phyloP scores from a whole-genome alignment of 2,113 vertebrate genomes.

The Emydocephalus ijimae region DNA sequence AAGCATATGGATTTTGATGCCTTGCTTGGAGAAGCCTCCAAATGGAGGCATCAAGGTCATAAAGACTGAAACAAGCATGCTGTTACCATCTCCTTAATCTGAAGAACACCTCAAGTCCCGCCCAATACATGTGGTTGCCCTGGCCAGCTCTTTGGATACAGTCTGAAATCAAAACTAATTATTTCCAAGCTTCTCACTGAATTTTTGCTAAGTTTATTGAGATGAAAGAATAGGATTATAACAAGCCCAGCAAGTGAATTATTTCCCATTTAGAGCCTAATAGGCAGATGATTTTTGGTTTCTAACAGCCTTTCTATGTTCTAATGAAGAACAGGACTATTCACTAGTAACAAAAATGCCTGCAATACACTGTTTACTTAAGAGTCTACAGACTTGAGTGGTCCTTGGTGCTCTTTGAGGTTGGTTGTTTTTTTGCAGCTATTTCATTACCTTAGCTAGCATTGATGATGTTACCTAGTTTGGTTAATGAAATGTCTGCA shows the following conservation, averaged over 20 bases:
- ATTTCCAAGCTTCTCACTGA: neutral
- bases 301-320: neutral
- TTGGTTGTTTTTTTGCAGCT: no score
- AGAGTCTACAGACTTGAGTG: neutral
- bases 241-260: neutral
- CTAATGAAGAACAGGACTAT: neutral
- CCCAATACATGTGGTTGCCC: neutral
- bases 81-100: neutral
- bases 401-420: no score
- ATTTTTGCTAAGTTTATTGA: neutral
- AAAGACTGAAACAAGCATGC: neutral
- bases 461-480: neutral
- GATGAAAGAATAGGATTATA: neutral
- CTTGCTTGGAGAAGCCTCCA: neutral
- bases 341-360: neutral
- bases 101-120: neutral
- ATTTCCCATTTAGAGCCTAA: neutral
- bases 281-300: neutral
- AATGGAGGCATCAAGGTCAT: neutral
- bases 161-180: neutral
- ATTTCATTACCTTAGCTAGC: no score
- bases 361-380: neutral
- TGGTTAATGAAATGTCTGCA: no score
- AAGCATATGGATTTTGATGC: neutral
- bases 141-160: neutral